Conservation (phyloP, 1,140 invertebrate genomes). For the Scaptomyza pallida region DNA sequence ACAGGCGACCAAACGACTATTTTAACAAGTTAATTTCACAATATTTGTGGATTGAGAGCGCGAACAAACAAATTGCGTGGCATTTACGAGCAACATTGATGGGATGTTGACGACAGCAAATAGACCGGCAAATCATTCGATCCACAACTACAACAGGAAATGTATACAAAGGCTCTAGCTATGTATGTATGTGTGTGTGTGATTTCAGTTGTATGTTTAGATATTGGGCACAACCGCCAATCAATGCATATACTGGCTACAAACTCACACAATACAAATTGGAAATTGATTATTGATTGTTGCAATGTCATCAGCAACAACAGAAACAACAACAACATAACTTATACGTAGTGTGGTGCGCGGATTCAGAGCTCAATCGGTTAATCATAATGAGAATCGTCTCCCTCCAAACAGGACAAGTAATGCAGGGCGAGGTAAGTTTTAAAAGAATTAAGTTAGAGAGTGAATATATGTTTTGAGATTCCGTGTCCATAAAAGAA, state of each 20-base stretch:
- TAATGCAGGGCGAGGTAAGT: not conserved
- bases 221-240: slow-evolving; percentile 49
- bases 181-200: not conserved
- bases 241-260: slow-evolving; percentile 50
- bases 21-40: slow-evolving; percentile 77
- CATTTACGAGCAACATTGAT: slow-evolving; percentile 39
- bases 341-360: slow-evolving; percentile 57
- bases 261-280: slow-evolving; percentile 48
- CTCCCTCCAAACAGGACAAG: not conserved
- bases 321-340: slow-evolving; percentile 35
- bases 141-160: slow-evolving; percentile 18
- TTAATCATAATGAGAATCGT: slow-evolving; percentile 22
- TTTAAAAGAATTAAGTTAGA: no score
- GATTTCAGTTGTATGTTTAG: not conserved
- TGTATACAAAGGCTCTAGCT: not conserved
- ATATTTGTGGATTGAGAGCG: slow-evolving; percentile 58
- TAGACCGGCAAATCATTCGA: slow-evolving; percentile 65
- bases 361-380: slow-evolving; percentile 20
- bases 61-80: slow-evolving; percentile 69
- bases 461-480: no score
- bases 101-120: slow-evolving; percentile 57
- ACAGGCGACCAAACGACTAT: slow-evolving; percentile 3
- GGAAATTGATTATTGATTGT: slow-evolving; percentile 75
- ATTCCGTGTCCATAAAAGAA: no score
- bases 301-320: slow-evolving; percentile 14